Evolutionary conservation across 2,113 vertebrate species (phyloP).

Genomic region (Genyomyrus donnyi): DNA sequence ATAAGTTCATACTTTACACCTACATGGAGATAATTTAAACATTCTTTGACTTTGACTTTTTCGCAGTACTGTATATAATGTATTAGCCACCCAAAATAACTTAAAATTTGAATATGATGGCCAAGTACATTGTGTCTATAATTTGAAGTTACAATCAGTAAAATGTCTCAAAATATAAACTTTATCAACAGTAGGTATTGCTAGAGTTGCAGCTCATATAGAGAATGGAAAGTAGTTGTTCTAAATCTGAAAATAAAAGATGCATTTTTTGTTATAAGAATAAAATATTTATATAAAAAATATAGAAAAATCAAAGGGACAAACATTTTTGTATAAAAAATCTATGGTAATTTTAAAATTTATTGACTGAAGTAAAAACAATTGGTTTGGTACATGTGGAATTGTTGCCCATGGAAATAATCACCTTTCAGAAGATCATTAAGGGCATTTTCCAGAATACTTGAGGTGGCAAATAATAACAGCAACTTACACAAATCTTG

Average conservation of each 20-base stretch:
- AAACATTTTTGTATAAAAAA: background rate
- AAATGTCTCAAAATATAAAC: background rate
- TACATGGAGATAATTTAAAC: background rate
- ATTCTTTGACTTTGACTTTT: background rate
- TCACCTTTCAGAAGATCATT: background rate
- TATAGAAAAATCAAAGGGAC: background rate
- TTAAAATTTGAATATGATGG: background rate
- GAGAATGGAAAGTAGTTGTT: background rate
- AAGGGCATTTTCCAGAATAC: background rate
- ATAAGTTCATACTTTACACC: background rate
- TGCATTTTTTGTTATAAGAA: background rate
- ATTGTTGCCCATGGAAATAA: background rate
- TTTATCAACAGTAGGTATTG: background rate
- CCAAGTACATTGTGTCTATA: background rate
- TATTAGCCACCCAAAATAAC: background rate
- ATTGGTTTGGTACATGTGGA: background rate
- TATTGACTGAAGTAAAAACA: background rate
- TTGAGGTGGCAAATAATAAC: background rate
- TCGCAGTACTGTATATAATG: background rate
- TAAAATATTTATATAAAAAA: background rate
- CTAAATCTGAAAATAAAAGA: background rate
- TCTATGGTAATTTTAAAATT: background rate
- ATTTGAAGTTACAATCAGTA: background rate
- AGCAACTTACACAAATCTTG: background rate
- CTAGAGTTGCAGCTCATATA: background rate